Conservation (phyloP, 2,797 vertebrate species). For the Zenarchopterus dispar region DNA sequence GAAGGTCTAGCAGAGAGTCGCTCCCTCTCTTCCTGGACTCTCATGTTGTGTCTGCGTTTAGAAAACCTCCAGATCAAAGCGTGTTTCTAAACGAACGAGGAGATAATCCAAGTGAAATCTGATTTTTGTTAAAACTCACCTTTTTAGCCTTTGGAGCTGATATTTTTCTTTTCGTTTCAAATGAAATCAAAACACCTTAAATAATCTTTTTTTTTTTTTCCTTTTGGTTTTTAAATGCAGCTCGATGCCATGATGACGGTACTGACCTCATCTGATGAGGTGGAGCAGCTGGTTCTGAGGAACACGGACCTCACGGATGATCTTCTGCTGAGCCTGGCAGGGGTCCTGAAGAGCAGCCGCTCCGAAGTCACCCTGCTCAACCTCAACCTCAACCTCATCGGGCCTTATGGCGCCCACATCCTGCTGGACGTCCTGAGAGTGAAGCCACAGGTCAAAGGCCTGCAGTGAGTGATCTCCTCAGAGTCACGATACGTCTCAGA, state of each 20-base stretch:
- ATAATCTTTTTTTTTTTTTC: constrained; percentile 17
- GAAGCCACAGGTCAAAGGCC: constrained; percentile 79
- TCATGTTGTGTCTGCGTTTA: constrained; percentile 37
- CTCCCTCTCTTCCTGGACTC: constrained; percentile 53
- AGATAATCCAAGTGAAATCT: constrained; percentile 8
- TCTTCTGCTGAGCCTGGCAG: constrained; percentile 73
- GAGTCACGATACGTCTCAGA: background rate
- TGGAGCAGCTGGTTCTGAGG: constrained; percentile 85
- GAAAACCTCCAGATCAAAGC: constrained; percentile 20
- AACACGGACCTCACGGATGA: constrained; percentile 86
- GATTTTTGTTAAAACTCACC: too few relatives aligned
- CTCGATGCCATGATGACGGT: constrained; percentile 80
- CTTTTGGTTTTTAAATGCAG: constrained; percentile 55
- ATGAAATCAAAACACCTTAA: constrained; percentile 4
- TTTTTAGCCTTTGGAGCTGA: background rate
- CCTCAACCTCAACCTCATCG: constrained; percentile 87
- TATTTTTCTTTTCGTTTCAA: background rate
- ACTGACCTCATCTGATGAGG: constrained; percentile 79
- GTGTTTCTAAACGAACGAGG: constrained; percentile 6
- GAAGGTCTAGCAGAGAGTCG: constrained; percentile 59
- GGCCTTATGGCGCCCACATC: constrained; percentile 78
- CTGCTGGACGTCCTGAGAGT: constrained; percentile 80
- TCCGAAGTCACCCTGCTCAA: constrained; percentile 84
- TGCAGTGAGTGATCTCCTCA: constrained; percentile 77
- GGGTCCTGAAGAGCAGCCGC: constrained; percentile 75